A percentile compares a stretch with the other conserved stretches of the same genome.
Conservation (phyloP, 1,140 invertebrate genomes). For the Brachionus calyciflorus region DNA sequence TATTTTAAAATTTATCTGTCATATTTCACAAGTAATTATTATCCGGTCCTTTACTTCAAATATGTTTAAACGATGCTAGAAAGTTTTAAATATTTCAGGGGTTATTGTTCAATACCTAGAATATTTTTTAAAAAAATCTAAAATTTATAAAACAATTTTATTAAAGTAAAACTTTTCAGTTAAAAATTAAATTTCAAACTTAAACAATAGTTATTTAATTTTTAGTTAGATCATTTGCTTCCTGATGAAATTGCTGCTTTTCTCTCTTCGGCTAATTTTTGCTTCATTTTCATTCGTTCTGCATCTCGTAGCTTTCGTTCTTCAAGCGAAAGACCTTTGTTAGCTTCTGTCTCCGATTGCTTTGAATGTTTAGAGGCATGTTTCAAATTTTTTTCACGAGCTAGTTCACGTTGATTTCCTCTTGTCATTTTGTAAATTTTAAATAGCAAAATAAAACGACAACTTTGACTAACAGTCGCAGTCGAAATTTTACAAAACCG, state of each 20-base stretch:
- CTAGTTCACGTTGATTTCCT: slow-evolving; percentile 47
- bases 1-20: too few species aligned
- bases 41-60: too few species aligned
- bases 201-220: background rate
- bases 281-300: slow-evolving; percentile 40
- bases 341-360: slow-evolving; percentile 23
- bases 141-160: background rate
- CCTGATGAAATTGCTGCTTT: background rate
- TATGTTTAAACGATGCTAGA: too few species aligned
- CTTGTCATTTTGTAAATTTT: slow-evolving; percentile 35
- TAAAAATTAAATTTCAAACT: background rate
- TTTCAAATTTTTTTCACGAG: slow-evolving; percentile 43
- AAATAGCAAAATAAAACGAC: slow-evolving; percentile 5
- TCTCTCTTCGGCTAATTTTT: slow-evolving; percentile 30
- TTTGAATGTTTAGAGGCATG: background rate
- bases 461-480: slow-evolving; percentile 37
- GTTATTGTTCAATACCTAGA: too few species aligned
- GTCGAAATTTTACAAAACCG: slow-evolving; percentile 34
- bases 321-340: slow-evolving; percentile 41
- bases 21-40: too few species aligned
- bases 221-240: background rate
- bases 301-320: slow-evolving; percentile 42
- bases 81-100: too few species aligned
- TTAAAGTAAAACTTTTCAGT: background rate
- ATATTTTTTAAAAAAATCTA: too few species aligned